phyloP scores from a whole-genome alignment of 2,888 invertebrate genomes.

The Copidosoma aretas region DNA sequence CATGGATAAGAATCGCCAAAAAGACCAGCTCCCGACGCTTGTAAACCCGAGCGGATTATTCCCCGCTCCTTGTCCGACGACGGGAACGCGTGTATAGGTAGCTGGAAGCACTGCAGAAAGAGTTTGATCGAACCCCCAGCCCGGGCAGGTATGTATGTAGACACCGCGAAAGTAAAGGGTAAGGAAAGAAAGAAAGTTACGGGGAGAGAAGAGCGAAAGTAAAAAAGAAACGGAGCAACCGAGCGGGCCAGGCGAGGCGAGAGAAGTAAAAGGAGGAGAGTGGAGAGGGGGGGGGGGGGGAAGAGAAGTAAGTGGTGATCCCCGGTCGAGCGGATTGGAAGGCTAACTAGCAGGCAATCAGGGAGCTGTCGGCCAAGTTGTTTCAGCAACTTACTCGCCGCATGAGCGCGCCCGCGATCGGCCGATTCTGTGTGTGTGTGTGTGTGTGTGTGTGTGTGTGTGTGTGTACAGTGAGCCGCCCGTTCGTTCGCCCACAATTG shows the following conservation, averaged over 20 bases:
- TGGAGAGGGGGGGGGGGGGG: background rate
- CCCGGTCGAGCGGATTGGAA: conserved; percentile 45
- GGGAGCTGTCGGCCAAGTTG: conserved; percentile 56
- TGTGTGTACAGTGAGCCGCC: background rate
- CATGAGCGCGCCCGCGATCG: too few species aligned
- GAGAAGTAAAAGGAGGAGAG: background rate
- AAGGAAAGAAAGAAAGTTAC: background rate
- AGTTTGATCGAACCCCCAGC: background rate
- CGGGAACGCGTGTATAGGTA: too few species aligned
- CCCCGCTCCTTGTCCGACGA: too few species aligned
- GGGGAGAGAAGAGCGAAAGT: background rate
- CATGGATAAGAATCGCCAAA: too few species aligned
- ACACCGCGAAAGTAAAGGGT: too few species aligned
- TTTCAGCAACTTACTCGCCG: conserved; percentile 49
- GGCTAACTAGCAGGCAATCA: conserved; percentile 55
- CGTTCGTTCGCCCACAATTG: conserved; percentile 10
- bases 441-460: background rate
- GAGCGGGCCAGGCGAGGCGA: background rate
- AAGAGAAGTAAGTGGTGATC: conserved; percentile 12
- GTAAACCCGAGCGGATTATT: background rate
- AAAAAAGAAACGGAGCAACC: background rate
- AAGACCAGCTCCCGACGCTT: background rate
- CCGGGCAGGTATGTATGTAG: background rate
- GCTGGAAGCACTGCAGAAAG: too few species aligned
- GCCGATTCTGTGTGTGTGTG: background rate